Base-by-base conservation (phyloP, 2,888 invertebrate species). In the Polymixis lichenea region DNA sequence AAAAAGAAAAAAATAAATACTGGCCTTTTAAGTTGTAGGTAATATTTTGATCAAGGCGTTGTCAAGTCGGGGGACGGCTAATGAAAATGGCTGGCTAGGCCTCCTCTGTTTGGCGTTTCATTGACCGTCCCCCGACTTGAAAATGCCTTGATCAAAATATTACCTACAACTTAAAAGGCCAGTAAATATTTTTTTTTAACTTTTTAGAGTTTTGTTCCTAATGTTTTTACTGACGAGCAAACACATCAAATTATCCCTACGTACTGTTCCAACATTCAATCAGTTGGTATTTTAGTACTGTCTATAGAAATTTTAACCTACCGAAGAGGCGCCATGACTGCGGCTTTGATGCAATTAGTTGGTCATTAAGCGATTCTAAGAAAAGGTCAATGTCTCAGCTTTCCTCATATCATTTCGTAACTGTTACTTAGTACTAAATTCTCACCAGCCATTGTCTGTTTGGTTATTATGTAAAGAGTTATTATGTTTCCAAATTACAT, bases 341-440 rank as follows among this genome's bases (percentile, higher is more conserved):
- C n/a, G n/a, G 38, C 25, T 60, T 68, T 79, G 70, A 67, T 78
- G 75, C 56, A 78, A 87, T 74, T 73, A 58, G 65, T 56, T 74
- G 65, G 71, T 77, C 72, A 84, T 75, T 77, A 78, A 58, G 43
- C 55, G 64, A 56, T 78, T 76, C 58, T 46, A 71, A 77, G 82
- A 82, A 90, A 85, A 88, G 90, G 88, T 88, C 89, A 89, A 89
- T 86, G 89, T 86, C 84, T 89, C 70, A 72, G 86, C 88, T 90
- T 89, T 90, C 86, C 76, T 87, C 77, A 70, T 73, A 79, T 83
- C 65, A 82, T 89, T 84, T 85, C 81, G 75, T 83, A 83, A 88
- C 84, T 78, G 77, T 77, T 88, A 84, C 81, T 82, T 74, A 82
- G 78, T 78, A 73, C 67, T 58, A 73, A 81, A 71, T 88, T 89